Evolutionary conservation across 2,888 invertebrate species (phyloP), one percentile per base, ranked within the genome.

Genomic region (Cataglyphis rosenhaueri): DNA sequence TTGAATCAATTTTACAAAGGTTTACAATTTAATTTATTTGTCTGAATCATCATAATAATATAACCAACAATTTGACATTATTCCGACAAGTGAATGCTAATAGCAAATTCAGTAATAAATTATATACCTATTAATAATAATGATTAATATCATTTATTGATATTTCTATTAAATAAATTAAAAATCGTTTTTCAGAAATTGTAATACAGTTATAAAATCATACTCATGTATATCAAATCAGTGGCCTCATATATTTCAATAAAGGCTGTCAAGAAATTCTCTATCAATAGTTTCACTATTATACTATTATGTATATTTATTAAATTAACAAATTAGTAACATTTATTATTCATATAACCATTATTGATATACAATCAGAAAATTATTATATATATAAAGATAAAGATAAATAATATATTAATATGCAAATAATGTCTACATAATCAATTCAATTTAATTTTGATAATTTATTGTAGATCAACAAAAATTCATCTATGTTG

Each of bases 171-270:
- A 68, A 59, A 59, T 68, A 32, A 44, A 78, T 68, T 59, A 59
- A 18, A 35, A 10, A 44, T 57, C 21, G 57, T 29, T 57, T 10
- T 29, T 25, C n/a, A 41, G 21, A 35, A 10, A 32, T 59, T 21
- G 57, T 32, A 44, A 12, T 29, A 21, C 41, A 32, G 18, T 18
- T 73, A 12, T 8, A 10, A 25, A 25, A 12, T 15, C 29, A 21
- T 29, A 5, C 1, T 52, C 41, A n/a, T n/a, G 10, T 41, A 38
- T 21, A 10, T 44, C 41, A 12, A 68, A 78, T 57, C 3, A n/a
- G 3, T 9, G 41, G 25, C 32, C 21, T 78, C 57, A 32, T 78
- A 41, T 70, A 78, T 78, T 78, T 78, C 68, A 78, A 78, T 78
- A 78, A 68, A 68, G 2, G 12, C 25, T 52, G 18, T 65, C 29